These are phyloP conservation scores for Empidonax traillii DNA, from an alignment of 2,113 vertebrate genomes.

Conservation along the genomic window DNA sequence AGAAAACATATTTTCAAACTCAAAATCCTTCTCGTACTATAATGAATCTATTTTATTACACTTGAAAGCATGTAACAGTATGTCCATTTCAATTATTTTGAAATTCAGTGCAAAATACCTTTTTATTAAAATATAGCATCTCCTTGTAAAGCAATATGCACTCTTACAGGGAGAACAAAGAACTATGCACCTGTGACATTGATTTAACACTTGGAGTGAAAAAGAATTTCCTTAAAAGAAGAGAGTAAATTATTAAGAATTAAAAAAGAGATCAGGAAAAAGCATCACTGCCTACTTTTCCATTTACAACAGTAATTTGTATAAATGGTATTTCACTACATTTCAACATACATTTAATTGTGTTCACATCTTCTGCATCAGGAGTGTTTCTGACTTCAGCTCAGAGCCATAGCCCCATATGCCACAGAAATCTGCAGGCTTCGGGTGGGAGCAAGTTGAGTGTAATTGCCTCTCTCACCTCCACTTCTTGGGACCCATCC, in stretches of 20 bases:
- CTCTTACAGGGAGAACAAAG: not conserved
- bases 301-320: not conserved
- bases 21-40: not conserved
- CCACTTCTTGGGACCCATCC: not conserved
- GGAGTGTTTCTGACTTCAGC: not conserved
- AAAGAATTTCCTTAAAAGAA: not conserved
- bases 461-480: not conserved
- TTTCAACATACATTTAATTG: not conserved
- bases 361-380: not conserved
- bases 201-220: conserved; percentile 7
- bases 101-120: conserved; percentile 32
- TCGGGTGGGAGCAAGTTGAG: not conserved
- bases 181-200: not conserved
- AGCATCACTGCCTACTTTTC: not conserved
- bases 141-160: not conserved
- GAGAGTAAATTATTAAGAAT: not conserved
- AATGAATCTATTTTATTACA: conserved; percentile 62
- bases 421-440: not conserved
- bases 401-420: not conserved
- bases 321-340: not conserved
- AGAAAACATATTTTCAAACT: conserved; percentile 34
- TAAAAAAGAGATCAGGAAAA: not conserved
- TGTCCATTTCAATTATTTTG: conserved; percentile 27
- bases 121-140: conserved; percentile 35
- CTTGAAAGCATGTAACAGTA: conserved; percentile 2